Base-by-base conservation (phyloP, 2,113 vertebrate species). In the Origma solitaria region DNA sequence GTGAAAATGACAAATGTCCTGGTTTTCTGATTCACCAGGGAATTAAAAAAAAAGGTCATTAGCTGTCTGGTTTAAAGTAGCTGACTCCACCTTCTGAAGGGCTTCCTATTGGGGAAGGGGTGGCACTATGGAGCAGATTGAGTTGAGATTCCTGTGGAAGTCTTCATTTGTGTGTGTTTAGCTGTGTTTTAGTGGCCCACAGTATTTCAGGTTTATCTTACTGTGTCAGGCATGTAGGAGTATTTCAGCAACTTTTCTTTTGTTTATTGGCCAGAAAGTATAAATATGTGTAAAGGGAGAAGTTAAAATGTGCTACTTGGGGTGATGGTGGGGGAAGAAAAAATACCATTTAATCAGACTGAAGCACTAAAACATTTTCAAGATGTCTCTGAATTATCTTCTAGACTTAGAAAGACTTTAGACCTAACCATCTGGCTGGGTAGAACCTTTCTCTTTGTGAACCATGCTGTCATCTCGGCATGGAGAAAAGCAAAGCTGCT, bases 251-350 rank as follows among this genome's bases (percentile, higher is more conserved):
- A 31, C 37, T 80, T 90, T 19, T 37, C 22, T 68, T 92, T 90
- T 77, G 18, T 50, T 65, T 69, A 38, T 37, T 73, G 50, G 35
- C 21, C 47, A 45, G 27, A 4, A 0, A 54, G 2, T 62, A 12
- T 61, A 73, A 66, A 58, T 44, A 24, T 57, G 24, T 27, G 30
- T 57, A 61, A 77, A 90, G 23, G 15, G 16, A 65, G 30, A 66
- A 65, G 13, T 84, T 86, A 66, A 88, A 86, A 69, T 69, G 30
- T 61, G 37, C n/a, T 65, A 20, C 44, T 24, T 24, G 15, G 1
- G 4, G 11, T 24, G 7, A 13, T 7, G 6, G 8, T 57, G 7
- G 10, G 2, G 2, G 10, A 18, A 10, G 2, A 13, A 77, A 70
- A 66, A 61, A 25, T 30, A 30, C 0, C 0, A 37, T 81, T 71